Evolutionary conservation across 2,113 vertebrate species (phyloP).

Genomic region (Microtus montanus): DNA sequence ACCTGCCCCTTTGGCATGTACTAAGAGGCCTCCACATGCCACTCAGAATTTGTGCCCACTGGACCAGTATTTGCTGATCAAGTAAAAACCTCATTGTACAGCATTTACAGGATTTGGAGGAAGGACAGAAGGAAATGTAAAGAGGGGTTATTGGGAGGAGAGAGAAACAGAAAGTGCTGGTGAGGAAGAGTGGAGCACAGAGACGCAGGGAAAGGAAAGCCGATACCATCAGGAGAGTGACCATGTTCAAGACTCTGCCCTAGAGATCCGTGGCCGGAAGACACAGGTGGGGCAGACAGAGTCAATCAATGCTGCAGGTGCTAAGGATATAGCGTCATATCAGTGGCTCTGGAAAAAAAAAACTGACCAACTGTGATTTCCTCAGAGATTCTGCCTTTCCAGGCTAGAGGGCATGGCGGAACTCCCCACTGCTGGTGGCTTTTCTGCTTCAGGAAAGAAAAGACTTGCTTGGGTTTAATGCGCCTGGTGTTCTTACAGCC

Average conservation of each 20-base stretch:
- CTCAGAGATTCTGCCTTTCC: neutral
- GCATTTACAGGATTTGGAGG: neutral
- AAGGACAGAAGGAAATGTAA: neutral
- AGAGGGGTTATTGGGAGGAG: neutral
- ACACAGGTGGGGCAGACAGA: neutral
- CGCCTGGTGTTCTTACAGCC: neutral
- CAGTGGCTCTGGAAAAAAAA: neutral
- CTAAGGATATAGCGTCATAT: neutral
- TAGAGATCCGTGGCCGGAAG: accelerated
- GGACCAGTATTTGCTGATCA: conserved; percentile 30
- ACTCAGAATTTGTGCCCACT: neutral
- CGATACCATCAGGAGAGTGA: neutral
- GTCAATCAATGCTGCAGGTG: neutral
- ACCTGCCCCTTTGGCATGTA: neutral
- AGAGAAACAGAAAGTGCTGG: too few relatives aligned
- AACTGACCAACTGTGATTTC: too few relatives aligned
- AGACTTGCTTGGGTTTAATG: neutral
- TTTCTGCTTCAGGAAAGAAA: neutral
- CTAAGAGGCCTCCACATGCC: neutral
- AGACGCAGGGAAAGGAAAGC: neutral
- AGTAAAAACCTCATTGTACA: conserved; percentile 19
- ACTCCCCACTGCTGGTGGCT: neutral
- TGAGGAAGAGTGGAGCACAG: neutral
- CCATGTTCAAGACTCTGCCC: neutral
- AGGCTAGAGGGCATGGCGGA: neutral